A percentile compares a stretch with the other conserved stretches of the same genome.
Evolutionary conservation across 2,888 invertebrate species (phyloP).

Genomic region (Leptogaster cylindrica): DNA sequence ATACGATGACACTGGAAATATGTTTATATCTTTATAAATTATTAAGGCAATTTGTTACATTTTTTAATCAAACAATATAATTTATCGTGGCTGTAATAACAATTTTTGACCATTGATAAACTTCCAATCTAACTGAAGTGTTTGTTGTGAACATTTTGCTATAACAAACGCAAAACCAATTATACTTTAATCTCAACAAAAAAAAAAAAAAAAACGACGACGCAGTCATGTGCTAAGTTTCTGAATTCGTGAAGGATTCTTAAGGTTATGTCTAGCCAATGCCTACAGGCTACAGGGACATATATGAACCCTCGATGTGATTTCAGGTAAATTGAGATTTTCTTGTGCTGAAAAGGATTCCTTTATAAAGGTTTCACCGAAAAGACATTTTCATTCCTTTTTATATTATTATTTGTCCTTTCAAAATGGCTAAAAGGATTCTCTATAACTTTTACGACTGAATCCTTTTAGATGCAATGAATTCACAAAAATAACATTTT

Average conservation of each 20-base stretch:
- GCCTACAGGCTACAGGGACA: slow-evolving; percentile 26
- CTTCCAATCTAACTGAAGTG: too few species aligned
- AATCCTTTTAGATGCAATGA: slow-evolving; percentile 29
- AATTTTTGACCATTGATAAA: too few species aligned
- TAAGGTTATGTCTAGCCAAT: slow-evolving; percentile 14
- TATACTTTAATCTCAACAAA: slow-evolving; percentile 24
- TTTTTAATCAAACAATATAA: too few species aligned
- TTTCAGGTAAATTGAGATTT: slow-evolving; percentile 36
- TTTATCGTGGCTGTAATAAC: too few species aligned
- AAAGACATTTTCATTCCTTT: slow-evolving; percentile 32
- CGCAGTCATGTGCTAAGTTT: slow-evolving; percentile 34
- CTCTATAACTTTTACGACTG: slow-evolving; percentile 22
- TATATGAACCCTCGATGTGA: slow-evolving; percentile 36
- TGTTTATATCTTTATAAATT: too few species aligned
- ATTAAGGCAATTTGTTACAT: too few species aligned
- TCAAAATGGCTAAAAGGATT: slow-evolving; percentile 29
- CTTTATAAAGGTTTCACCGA: slow-evolving; percentile 34
- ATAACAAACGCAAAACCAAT: too few species aligned
- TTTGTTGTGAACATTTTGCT: too few species aligned
- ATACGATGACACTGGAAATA: too few species aligned
- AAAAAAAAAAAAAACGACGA: slow-evolving; percentile 15
- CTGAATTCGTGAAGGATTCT: slow-evolving; percentile 15
- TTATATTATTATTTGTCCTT: slow-evolving; percentile 36
- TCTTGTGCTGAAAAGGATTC: slow-evolving; percentile 26
- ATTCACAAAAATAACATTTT: too few species aligned